These are phyloP conservation scores for Watersipora subatra DNA, from an alignment of 1,140 invertebrate genomes.

Conservation along the genomic window DNA sequence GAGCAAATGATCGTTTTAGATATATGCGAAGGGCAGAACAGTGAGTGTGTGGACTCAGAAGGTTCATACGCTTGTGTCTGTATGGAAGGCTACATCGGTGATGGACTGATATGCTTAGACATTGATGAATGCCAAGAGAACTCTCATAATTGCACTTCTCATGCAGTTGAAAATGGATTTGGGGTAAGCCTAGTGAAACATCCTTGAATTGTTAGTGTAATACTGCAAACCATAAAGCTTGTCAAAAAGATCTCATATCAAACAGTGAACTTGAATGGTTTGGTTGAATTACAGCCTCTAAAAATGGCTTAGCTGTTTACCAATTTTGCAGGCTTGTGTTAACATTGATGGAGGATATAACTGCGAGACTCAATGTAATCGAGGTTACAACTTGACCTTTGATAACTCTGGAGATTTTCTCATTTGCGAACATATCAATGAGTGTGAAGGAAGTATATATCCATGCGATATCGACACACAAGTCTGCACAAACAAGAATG, in stretches of 20 bases:
- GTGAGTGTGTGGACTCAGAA: not conserved
- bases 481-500: not conserved
- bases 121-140: not conserved
- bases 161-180: not conserved
- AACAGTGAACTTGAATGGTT: no score
- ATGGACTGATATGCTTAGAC: not conserved
- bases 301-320: no score
- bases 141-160: not conserved
- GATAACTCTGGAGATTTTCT: not conserved
- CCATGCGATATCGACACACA: not conserved
- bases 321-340: not conserved
- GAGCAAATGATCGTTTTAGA: no score
- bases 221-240: no score
- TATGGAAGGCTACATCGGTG: not conserved
- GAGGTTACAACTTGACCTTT: not conserved
- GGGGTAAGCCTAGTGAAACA: no score
- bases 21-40: no score
- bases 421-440: not conserved
- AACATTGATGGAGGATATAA: not conserved
- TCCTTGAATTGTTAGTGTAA: no score
- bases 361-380: not conserved
- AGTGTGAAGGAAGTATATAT: not conserved
- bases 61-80: not conserved
- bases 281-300: no score
- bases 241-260: no score